Base-by-base conservation (phyloP, 2,888 invertebrate genomes). In the Leuctra nigra region DNA sequence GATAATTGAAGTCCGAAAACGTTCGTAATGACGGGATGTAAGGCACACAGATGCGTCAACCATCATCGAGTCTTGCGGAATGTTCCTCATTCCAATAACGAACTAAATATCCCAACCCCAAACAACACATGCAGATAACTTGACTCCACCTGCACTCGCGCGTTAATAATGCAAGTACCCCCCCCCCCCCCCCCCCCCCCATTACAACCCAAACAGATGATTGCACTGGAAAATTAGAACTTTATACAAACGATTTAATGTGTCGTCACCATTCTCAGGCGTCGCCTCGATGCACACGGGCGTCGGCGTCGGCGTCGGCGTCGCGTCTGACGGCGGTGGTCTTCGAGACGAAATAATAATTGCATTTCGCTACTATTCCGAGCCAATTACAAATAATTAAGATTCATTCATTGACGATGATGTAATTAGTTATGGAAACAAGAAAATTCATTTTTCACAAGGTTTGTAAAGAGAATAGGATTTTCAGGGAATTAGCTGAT, bases 301-400 rank as follows among this genome's bases (percentile, higher is more conserved):
- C 52, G 54, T 56, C 56, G 20, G 22, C 25, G 18, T 2, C 7
- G 16, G n/a, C 44, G 38, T 25, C 6, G 25, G 24, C 57, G 14
- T 16, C 38, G 44, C 52, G 22, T 14, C 16, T 33, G 13, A 16
- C 20, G 24, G 18, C 25, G 14, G 9, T 18, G n/a, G 29, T 14
- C 23, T 54, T 50, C 56, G 25, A 53, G 44, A 23, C 44, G n/a
- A 4, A n/a, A 23, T 46, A 56, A 61, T 61, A 61, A 61, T 61
- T 61, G 54, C 61, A 59, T 61, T 61, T 57, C 59, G 57, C 58
- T n/a, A n/a, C n/a, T 60, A 57, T 60, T 35, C 35, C 59, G 55
- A 56, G 57, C 59, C 57, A 61, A 61, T 61, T 61, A 61, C 61
- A 59, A 61, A 61, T 61, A 61, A 61, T 61, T 61, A 61, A 61